A percentile compares a stretch with the other conserved stretches of the same genome.
Evolutionary conservation across 92 coral and sea anemone genomes (phyloP).

Genomic region (Pocillopora grandis): DNA sequence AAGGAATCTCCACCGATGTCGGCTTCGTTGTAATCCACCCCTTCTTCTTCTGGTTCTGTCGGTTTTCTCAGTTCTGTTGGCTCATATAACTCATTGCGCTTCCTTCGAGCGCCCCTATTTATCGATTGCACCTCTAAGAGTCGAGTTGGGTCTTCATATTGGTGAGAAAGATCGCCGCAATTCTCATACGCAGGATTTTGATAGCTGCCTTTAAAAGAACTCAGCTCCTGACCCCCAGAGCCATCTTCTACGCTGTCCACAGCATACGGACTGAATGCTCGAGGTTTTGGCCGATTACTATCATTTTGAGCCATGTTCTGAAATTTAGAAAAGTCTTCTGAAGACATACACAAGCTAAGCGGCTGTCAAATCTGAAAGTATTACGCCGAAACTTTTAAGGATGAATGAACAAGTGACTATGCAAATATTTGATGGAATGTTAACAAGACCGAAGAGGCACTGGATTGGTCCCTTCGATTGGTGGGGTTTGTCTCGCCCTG

Average conservation of each 20-base stretch:
- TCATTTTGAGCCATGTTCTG: conserved; percentile 19
- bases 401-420: conserved; percentile 27
- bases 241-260: conserved; percentile 29
- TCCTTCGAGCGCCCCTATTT: conserved; percentile 33
- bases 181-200: conserved; percentile 34
- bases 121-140: neutral
- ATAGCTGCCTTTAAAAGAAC: conserved; percentile 3
- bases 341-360: neutral
- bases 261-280: conserved; percentile 36
- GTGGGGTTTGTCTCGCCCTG: no score
- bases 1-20: conserved; percentile 36
- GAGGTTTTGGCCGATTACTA: neutral
- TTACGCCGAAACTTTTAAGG: neutral
- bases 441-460: conserved; percentile 9
- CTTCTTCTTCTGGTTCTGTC: neutral
- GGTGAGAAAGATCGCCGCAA: conserved; percentile 8
- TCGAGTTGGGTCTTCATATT: conserved; percentile 34
- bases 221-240: neutral
- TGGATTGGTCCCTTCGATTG: neutral
- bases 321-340: neutral
- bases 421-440: conserved; percentile 6
- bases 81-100: conserved; percentile 53
- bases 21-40: neutral
- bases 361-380: neutral
- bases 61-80: conserved; percentile 10